These are phyloP conservation scores for Urophycis tenuis DNA, from an alignment of 2,797 vertebrate genomes.

Conservation along the genomic window DNA sequence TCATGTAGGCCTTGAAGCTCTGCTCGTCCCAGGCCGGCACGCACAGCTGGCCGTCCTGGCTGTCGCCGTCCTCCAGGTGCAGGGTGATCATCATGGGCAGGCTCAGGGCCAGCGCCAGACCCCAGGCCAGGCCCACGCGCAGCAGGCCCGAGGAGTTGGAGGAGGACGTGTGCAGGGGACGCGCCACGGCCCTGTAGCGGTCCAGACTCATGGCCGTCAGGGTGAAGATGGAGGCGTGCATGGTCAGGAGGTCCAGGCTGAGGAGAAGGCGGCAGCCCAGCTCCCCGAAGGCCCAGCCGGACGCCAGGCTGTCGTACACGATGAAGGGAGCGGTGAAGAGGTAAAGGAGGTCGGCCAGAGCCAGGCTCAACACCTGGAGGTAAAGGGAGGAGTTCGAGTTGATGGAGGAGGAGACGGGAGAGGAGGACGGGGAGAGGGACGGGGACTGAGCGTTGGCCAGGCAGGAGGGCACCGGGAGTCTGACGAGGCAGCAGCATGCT, in stretches of 20 bases:
- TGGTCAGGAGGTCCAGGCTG: slow-evolving; percentile 81
- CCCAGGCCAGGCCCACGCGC: slow-evolving; percentile 74
- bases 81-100: slow-evolving; percentile 84
- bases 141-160: slow-evolving; percentile 68
- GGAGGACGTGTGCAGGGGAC: slow-evolving; percentile 72
- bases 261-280: slow-evolving; percentile 77
- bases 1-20: slow-evolving; percentile 77
- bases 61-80: slow-evolving; percentile 73
- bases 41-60: slow-evolving; percentile 73
- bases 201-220: slow-evolving; percentile 81
- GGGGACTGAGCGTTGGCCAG: slow-evolving; percentile 58
- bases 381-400: slow-evolving; percentile 73
- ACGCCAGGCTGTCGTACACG: slow-evolving; percentile 76
- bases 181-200: slow-evolving; percentile 76
- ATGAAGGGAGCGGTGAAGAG: slow-evolving; percentile 82
- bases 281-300: slow-evolving; percentile 81
- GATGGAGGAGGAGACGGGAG: slow-evolving; percentile 58
- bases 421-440: slow-evolving; percentile 53
- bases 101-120: slow-evolving; percentile 75
- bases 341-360: slow-evolving; percentile 81
- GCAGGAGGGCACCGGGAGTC: slow-evolving; percentile 54
- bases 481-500: slow-evolving; percentile 53
- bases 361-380: slow-evolving; percentile 79
- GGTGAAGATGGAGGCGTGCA: slow-evolving; percentile 85
- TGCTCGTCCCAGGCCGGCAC: slow-evolving; percentile 80